phyloP scores from a whole-genome alignment of 1,140 invertebrate genomes.

The Cotesia vestalis region DNA sequence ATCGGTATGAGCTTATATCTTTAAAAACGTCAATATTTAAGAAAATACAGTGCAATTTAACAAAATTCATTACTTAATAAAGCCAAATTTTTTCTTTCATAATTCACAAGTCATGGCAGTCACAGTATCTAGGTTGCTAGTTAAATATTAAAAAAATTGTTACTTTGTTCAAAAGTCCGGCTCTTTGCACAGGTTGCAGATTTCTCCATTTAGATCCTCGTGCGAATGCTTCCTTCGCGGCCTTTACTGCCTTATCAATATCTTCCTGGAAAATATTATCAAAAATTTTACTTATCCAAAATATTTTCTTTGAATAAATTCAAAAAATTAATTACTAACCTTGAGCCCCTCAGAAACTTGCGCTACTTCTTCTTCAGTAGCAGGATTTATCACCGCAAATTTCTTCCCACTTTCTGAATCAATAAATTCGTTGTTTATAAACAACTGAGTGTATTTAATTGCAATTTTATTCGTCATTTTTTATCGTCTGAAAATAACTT shows the following conservation, averaged over 20 bases:
- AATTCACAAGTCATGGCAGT: no score
- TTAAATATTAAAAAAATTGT: neutral
- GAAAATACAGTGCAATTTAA: no score
- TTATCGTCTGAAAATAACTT: no score
- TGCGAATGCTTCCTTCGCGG: conserved; percentile 69
- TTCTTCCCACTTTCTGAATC: conserved; percentile 64
- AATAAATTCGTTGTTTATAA: conserved; percentile 76
- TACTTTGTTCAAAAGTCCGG: conserved; percentile 66
- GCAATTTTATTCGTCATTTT: neutral
- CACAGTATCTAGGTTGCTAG: no score
- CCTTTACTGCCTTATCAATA: conserved; percentile 67
- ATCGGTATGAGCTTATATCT: no score
- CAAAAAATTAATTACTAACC: conserved; percentile 37
- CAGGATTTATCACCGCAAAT: conserved; percentile 68
- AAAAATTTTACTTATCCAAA: no score
- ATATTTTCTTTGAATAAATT: no score
- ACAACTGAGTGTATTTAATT: conserved; percentile 61
- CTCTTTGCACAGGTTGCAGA: conserved; percentile 76
- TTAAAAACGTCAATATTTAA: no score
- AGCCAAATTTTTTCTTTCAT: no score
- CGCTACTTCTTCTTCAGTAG: conserved; percentile 55
- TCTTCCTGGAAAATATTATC: conserved; percentile 54
- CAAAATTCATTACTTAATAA: no score
- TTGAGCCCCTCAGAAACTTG: conserved; percentile 69
- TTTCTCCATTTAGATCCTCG: conserved; percentile 73